These are phyloP conservation scores for Cataglyphis albicans DNA, from an alignment of 2,888 invertebrate species.

Conservation along the genomic window DNA sequence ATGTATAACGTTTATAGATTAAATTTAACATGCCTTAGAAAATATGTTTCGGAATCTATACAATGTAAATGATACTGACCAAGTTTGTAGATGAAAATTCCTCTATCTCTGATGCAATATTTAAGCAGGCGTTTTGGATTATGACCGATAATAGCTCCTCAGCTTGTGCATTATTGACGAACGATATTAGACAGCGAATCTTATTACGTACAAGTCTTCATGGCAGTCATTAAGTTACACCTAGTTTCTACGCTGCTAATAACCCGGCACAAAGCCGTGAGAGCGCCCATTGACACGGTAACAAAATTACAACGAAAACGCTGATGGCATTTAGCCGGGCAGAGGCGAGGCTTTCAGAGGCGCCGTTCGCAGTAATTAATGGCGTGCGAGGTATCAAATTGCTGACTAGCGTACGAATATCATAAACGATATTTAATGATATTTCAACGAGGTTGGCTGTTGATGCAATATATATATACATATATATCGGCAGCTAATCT, in stretches of 20 bases:
- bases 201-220: slow-evolving; percentile 33
- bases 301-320: slow-evolving; percentile 50
- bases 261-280: slow-evolving; percentile 31
- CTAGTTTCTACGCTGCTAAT: slow-evolving; percentile 27
- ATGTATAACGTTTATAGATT: background rate
- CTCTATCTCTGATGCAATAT: slow-evolving; percentile 2
- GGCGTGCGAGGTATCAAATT: slow-evolving; percentile 46
- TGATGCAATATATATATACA: background rate
- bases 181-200: slow-evolving; percentile 30
- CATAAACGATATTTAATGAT: slow-evolving; percentile 29
- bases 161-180: slow-evolving; percentile 31
- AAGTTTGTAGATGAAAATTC: background rate
- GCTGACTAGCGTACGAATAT: slow-evolving; percentile 43
- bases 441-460: background rate
- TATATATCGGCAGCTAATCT: background rate
- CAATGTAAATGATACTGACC: background rate
- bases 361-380: slow-evolving; percentile 44
- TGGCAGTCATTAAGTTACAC: slow-evolving; percentile 34
- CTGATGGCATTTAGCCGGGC: slow-evolving; percentile 44
- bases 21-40: background rate
- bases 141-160: slow-evolving; percentile 31
- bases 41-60: background rate
- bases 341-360: slow-evolving; percentile 38
- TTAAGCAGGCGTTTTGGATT: slow-evolving; percentile 21
- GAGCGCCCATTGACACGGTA: slow-evolving; percentile 34